Evolutionary conservation across 2,888 invertebrate genomes (phyloP).

Genomic region (Pristionchus fissidentatus): DNA sequence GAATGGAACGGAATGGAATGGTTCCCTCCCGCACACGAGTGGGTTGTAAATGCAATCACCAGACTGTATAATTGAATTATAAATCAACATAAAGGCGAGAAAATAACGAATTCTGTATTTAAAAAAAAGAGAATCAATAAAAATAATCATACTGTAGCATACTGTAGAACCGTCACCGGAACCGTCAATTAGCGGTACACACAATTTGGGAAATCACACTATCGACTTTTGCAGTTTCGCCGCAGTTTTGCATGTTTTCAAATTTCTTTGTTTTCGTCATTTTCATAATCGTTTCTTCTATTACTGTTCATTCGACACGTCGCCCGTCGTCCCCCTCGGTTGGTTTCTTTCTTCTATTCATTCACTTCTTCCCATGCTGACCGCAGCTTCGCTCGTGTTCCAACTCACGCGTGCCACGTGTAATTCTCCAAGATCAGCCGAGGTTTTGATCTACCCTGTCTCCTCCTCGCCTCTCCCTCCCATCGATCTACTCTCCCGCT

Average conservation of each 20-base stretch:
- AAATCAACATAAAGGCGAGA: neutral
- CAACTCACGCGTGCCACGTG: neutral
- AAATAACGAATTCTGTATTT: neutral
- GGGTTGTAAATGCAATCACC: neutral
- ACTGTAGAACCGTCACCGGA: neutral
- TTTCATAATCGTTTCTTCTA: neutral
- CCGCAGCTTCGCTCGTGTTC: neutral
- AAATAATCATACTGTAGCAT: neutral
- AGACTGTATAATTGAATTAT: neutral
- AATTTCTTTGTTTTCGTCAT: neutral
- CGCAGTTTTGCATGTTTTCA: neutral
- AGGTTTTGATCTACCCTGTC: conserved; percentile 10
- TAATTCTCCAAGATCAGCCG: neutral
- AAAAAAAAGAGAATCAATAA: neutral
- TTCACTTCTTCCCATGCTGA: neutral
- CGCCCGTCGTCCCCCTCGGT: neutral
- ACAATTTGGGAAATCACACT: neutral
- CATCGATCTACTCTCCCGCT: conserved; percentile 35
- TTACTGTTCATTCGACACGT: neutral
- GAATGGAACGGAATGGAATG: too few species aligned
- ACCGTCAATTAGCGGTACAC: neutral
- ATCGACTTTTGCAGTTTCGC: neutral
- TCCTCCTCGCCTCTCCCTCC: neutral
- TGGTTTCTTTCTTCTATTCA: neutral
- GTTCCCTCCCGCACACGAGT: too few species aligned